phyloP scores from a whole-genome alignment of 92 coral and sea anemone genomes.

The Phenganax marumi region DNA sequence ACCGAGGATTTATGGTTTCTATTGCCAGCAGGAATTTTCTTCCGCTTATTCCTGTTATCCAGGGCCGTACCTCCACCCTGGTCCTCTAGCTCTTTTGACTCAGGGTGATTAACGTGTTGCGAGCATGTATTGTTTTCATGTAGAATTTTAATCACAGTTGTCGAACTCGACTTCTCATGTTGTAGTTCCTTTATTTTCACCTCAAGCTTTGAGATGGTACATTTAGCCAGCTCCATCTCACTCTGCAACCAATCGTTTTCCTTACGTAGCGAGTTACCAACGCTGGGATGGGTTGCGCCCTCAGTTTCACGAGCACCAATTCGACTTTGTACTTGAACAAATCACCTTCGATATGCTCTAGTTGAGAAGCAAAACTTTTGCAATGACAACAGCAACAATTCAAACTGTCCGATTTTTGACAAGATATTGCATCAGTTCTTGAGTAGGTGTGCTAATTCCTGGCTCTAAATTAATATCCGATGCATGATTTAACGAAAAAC shows the following conservation, averaged over 20 bases:
- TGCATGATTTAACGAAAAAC: neutral
- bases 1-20: neutral
- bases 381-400: neutral
- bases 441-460: neutral
- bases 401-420: slow-evolving; percentile 1
- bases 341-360: neutral
- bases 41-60: neutral
- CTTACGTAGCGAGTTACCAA: neutral
- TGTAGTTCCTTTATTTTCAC: neutral
- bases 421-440: slow-evolving; percentile 2
- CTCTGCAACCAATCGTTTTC: neutral
- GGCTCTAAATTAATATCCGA: neutral
- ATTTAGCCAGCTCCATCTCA: neutral
- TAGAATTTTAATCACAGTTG: neutral
- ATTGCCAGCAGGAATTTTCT: neutral
- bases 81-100: neutral
- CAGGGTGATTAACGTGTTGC: neutral
- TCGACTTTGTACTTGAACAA: neutral
- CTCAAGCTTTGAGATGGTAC: neutral
- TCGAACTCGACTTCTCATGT: neutral
- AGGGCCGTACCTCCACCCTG: neutral
- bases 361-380: neutral
- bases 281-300: neutral
- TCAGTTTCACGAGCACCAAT: neutral
- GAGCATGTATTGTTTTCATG: neutral